Evolutionary conservation across 2,797 vertebrate genomes (phyloP).

Genomic region (Otus scops): DNA sequence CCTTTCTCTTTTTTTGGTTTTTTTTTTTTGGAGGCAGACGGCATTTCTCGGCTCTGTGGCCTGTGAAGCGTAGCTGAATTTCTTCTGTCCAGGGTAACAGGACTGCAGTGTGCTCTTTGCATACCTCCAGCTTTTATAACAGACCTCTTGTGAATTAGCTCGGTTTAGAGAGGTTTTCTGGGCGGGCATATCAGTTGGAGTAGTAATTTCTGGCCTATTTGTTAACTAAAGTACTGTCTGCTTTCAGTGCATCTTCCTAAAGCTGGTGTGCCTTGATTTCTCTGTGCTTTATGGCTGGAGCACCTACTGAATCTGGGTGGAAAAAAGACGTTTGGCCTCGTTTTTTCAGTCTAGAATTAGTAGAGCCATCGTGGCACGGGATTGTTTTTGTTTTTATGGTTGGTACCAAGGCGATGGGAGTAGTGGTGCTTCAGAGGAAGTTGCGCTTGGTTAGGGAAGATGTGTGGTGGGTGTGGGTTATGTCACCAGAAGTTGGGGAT

Average conservation of each 20-base stretch:
- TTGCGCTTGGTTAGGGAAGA: neutral
- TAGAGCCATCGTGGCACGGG: neutral
- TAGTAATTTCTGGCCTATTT: neutral
- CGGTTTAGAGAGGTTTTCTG: accelerated
- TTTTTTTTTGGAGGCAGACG: neutral
- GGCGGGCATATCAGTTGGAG: accelerated
- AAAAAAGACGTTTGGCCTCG: neutral
- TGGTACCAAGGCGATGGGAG: slow-evolving; percentile 32
- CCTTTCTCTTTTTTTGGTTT: neutral
- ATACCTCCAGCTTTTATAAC: neutral
- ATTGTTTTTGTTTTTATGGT: neutral
- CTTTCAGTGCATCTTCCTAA: neutral
- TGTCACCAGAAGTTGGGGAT: neutral
- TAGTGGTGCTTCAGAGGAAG: neutral
- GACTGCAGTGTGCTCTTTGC: neutral
- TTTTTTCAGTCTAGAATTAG: accelerated
- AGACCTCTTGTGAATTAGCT: neutral
- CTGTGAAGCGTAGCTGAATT: neutral
- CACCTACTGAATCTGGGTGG: neutral
- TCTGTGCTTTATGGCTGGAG: neutral
- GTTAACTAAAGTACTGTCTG: accelerated
- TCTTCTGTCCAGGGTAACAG: neutral
- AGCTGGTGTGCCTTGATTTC: accelerated
- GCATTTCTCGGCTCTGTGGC: neutral
- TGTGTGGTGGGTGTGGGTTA: slow-evolving; percentile 2